phyloP scores from a whole-genome alignment of 2,797 vertebrate genomes.

The Chelonia mydas region DNA sequence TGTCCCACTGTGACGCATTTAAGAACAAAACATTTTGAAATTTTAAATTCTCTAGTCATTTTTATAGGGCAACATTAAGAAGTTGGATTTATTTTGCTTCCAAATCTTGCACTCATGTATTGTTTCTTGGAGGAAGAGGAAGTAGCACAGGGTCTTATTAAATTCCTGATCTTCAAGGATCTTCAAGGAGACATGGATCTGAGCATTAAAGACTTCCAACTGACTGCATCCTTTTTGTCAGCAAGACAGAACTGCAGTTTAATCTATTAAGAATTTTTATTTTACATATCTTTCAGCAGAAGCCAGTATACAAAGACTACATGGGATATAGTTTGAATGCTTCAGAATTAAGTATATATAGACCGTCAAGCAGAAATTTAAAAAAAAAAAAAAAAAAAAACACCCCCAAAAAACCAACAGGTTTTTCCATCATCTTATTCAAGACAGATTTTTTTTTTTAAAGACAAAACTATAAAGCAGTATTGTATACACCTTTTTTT shows the following conservation, averaged over 20 bases:
- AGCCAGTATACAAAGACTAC: neutral
- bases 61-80: neutral
- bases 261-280: slow-evolving; percentile 33
- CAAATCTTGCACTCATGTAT: neutral
- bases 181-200: neutral
- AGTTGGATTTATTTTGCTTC: neutral
- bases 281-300: slow-evolving; percentile 46
- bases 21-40: neutral
- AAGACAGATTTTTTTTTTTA: neutral
- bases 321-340: neutral
- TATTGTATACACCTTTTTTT: neutral
- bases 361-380: slow-evolving; percentile 8
- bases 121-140: neutral
- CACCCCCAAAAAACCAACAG: neutral
- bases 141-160: neutral
- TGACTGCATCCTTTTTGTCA: slow-evolving; percentile 14
- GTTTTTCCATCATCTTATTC: slow-evolving; percentile 13
- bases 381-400: neutral
- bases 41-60: neutral
- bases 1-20: rapidly evolving
- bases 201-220: rapidly evolving
- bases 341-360: slow-evolving; percentile 37
- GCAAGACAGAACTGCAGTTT: slow-evolving; percentile 27
- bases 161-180: neutral
- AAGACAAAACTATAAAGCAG: neutral